Conservation (phyloP, 2,888 invertebrate genomes). For the Agrochola macilenta region DNA sequence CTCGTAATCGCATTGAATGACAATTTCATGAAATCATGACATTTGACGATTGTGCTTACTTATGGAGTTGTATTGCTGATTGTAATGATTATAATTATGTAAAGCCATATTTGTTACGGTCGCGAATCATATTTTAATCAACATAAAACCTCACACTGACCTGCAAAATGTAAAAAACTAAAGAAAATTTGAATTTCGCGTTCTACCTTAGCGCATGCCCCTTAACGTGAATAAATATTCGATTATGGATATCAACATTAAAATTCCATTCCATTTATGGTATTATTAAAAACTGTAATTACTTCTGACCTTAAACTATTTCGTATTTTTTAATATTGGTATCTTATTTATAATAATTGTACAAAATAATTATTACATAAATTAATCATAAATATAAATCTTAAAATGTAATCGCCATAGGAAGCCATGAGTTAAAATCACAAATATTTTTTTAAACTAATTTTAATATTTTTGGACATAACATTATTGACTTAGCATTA, state of each 20-base stretch:
- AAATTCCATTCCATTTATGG: neutral
- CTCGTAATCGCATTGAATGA: too few relatives aligned
- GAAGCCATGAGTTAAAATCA: conserved; percentile 62
- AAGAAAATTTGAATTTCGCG: too few relatives aligned
- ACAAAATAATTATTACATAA: conserved; percentile 47
- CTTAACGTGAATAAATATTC: too few relatives aligned
- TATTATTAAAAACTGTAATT: neutral
- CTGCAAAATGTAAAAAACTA: too few relatives aligned
- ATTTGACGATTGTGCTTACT: too few relatives aligned
- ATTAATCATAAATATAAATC: conserved; percentile 31
- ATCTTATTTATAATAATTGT: conserved; percentile 32
- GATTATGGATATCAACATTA: neutral
- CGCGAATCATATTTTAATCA: too few relatives aligned
- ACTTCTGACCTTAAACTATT: conserved; percentile 7
- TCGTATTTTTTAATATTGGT: neutral
- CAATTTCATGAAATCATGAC: too few relatives aligned
- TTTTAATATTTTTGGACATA: conserved; percentile 39
- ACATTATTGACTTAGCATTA: conserved; percentile 53
- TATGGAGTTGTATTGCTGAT: too few relatives aligned
- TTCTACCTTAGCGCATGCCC: too few relatives aligned
- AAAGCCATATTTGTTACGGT: too few relatives aligned
- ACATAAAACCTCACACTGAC: too few relatives aligned
- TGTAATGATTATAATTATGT: too few relatives aligned
- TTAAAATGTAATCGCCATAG: conserved; percentile 41
- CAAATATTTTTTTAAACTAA: conserved; percentile 37